These are phyloP conservation scores for Gadus chalcogrammus DNA, from an alignment of 2,113 vertebrate genomes.

Conservation along the genomic window DNA sequence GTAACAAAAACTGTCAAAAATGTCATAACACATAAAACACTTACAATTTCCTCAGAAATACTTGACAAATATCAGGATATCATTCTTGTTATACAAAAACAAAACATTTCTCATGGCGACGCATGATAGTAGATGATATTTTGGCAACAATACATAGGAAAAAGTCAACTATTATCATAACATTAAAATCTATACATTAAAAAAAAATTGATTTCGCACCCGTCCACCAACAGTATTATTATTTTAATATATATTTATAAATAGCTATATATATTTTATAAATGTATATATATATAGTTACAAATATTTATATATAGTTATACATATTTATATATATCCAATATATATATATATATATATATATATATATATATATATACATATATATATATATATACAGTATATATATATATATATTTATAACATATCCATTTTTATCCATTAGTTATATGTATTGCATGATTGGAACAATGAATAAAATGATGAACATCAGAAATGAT, in stretches of 20 bases:
- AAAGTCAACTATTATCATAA: constrained; percentile 55
- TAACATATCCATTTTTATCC: too few relatives aligned
- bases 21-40: constrained; percentile 59
- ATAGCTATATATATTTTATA: too few relatives aligned
- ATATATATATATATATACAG: constrained; percentile 39
- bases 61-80: constrained; percentile 63
- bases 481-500: constrained; percentile 48
- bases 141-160: constrained; percentile 61
- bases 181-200: constrained; percentile 53
- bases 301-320: too few relatives aligned
- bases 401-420: neutral
- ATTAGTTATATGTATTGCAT: constrained; percentile 58
- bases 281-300: neutral
- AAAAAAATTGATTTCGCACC: constrained; percentile 7
- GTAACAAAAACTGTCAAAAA: constrained; percentile 49
- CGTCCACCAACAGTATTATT: constrained; percentile 40
- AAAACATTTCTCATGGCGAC: constrained; percentile 42
- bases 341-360: neutral
- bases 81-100: constrained; percentile 59
- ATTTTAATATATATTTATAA: neutral
- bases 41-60: constrained; percentile 53
- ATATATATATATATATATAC: constrained; percentile 26
- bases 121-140: constrained; percentile 48
- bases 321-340: too few relatives aligned
- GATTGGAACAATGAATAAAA: constrained; percentile 55